Evolutionary conservation across 2,113 vertebrate species (phyloP).

Genomic region (Gadus chalcogrammus): DNA sequence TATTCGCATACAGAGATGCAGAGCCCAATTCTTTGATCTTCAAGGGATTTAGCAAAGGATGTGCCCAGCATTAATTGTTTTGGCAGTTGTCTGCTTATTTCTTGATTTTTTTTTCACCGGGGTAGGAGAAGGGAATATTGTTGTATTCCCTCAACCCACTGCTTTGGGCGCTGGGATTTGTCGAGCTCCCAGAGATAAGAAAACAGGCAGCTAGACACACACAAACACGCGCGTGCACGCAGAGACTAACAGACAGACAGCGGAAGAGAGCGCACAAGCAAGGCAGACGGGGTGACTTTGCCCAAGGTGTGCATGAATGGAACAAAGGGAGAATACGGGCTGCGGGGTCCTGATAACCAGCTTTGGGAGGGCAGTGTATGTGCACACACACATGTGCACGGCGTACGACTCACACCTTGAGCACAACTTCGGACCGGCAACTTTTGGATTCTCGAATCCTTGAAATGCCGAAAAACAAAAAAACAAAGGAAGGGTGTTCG

Average conservation of each 20-base stretch:
- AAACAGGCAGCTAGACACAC: conserved; percentile 11
- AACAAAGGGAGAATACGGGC: conserved; percentile 20
- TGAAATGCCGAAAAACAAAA: neutral
- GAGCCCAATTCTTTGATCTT: conserved; percentile 17
- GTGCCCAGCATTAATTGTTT: neutral
- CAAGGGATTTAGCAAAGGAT: conserved; percentile 13
- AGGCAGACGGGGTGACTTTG: conserved; percentile 31
- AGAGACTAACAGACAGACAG: neutral
- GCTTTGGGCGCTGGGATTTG: conserved; percentile 22
- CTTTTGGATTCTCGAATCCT: conserved; percentile 16
- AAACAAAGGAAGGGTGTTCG: no score
- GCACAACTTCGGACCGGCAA: conserved; percentile 4
- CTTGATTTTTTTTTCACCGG: neutral
- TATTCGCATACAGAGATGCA: conserved; percentile 1
- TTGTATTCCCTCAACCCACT: conserved; percentile 15
- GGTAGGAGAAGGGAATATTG: neutral
- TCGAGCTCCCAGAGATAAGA: conserved; percentile 32
- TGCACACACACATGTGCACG: neutral
- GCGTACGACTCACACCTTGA: neutral
- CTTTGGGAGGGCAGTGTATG: conserved; percentile 3
- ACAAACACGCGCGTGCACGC: neutral
- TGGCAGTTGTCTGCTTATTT: conserved; percentile 4
- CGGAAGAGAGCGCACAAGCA: neutral
- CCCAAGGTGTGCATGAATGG: conserved; percentile 26
- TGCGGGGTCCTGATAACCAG: conserved; percentile 39